Evolutionary conservation across 1,140 invertebrate genomes (phyloP), one percentile per base, ranked within the genome.

Genomic region (Hypothenemus hampei): DNA sequence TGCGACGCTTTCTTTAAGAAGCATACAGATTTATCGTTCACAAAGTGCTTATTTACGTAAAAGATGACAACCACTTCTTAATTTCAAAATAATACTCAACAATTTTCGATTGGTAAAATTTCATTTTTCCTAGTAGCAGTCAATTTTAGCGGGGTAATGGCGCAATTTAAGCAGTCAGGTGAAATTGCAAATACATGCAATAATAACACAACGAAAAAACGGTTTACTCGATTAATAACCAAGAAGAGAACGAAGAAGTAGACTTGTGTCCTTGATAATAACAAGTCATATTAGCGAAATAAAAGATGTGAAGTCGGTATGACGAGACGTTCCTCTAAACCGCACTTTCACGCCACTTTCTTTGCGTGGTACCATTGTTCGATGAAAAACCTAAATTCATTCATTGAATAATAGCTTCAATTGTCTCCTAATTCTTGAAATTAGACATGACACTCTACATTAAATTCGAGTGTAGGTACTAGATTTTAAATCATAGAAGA

Each of bases 201-300:
- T 16, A 43, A 43, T 43, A 43, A 21, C 11, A 43, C 20, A 43
- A 21, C n/a, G 7, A 6, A 22, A 6, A n/a, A 21, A 23, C 21
- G 11, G 21, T 11, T 16, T n/a, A 22, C n/a, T 22, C 11, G 40
- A 22, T 21, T 47, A 18, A 22, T n/a, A 45, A 8, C 43, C n/a
- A n/a, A n/a, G n/a, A n/a, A n/a, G n/a, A n/a, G n/a, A n/a, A n/a
- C n/a, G n/a, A n/a, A n/a, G 20, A 33, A 10, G 18, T 47, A 47
- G 45, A 47, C 45, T 13, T 18, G 13, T 33, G 45, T 10, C 45
- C 45, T 47, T 47, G 45, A 35, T 18, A 47, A 47, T 47, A 47
- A 47, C 45, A 35, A 35, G 36, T 47, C 36, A 47, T 47, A 47
- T 47, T n/a, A 47, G 13, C 26, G 23, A 35, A 47, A 47, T 47